Evolutionary conservation across 1,140 invertebrate species (phyloP), one percentile per base, ranked within the genome.

Genomic region (Euschistus heros): DNA sequence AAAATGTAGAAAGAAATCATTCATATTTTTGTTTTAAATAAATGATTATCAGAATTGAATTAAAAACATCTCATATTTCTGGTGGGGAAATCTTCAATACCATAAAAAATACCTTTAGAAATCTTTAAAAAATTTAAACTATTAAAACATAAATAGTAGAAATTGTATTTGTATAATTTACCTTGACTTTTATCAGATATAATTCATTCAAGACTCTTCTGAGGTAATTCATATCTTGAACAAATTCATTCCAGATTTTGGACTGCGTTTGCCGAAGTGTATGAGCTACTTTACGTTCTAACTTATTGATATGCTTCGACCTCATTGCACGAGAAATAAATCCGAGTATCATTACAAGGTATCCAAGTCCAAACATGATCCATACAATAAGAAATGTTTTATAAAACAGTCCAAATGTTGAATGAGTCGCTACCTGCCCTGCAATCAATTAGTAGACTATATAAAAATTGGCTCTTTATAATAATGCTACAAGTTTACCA

Each of bases 341-440:
- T 24, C 88, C 89, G 68, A 94, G 82, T 52, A 95, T 86, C 91
- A 94, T 94, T 17, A 92, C 83, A 54, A 94, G 81, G 74, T 94
- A 95, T 0, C 91, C 92, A 64, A 95, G 77, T 1, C 92, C 92
- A 70, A 93, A 90, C 54, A 91, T 90, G 46, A 94, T 91, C 91
- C 92, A 94, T 18, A 87, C 80, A 10, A 88, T 80, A 0, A 92
- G 76, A 65, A 87, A 85, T 54, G 84, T 80, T 75, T 90, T 84
- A 75, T 92, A 92, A 0, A 84, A 71, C 30, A 81, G 79, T 69
- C 83, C 84, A 69, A 81, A 81, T 17, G 52, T 50, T 15, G 54
- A 33, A 18, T 66, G 50, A 27, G 50, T 62, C 2, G 30, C 64
- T 22, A 26, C 60, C 61, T 72, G 71, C 27, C 71, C 71, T 72